These are phyloP conservation scores for Anoura caudifer DNA, from an alignment of 2,113 vertebrate genomes.

Conservation along the genomic window DNA sequence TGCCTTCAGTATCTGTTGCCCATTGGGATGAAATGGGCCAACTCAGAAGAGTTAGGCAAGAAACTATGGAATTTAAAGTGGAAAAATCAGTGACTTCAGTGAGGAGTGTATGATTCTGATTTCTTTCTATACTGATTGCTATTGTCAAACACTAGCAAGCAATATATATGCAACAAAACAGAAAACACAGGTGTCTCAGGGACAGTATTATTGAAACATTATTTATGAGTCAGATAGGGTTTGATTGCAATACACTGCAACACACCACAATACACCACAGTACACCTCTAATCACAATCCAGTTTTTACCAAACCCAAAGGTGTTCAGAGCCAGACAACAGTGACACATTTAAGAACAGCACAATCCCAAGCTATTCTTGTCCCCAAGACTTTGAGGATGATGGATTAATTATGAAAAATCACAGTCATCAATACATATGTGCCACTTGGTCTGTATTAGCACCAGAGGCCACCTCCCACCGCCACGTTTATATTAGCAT, in stretches of 20 bases:
- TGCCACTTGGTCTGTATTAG: not conserved
- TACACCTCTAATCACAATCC: not conserved
- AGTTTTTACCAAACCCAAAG: not conserved
- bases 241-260: not conserved
- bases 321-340: not conserved
- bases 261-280: too few species aligned
- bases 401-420: not conserved
- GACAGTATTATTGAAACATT: not conserved
- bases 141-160: not conserved
- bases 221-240: not conserved
- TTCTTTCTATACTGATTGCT: not conserved
- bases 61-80: not conserved
- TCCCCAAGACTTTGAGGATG: not conserved
- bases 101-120: not conserved
- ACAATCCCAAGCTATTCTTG: not conserved
- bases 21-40: not conserved
- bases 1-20: not conserved
- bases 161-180: not conserved
- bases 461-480: not conserved
- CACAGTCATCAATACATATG: not conserved
- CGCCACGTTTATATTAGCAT: not conserved
- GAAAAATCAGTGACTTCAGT: not conserved
- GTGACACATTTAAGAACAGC: not conserved
- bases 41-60: not conserved
- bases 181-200: not conserved